These are phyloP conservation scores for Lamellibrachia luymesi DNA, from an alignment of 1,140 invertebrate genomes.

Conservation along the genomic window DNA sequence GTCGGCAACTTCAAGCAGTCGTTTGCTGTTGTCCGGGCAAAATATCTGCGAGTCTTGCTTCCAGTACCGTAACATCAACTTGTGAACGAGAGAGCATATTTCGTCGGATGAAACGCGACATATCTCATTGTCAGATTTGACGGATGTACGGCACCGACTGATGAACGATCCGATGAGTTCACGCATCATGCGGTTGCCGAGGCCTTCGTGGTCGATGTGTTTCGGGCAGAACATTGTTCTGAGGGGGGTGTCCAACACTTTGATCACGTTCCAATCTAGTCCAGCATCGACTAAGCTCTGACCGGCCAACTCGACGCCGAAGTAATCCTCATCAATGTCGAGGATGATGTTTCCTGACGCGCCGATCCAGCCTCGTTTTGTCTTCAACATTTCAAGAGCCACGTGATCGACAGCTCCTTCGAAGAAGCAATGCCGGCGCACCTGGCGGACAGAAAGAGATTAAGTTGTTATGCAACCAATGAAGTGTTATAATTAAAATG, in stretches of 20 bases:
- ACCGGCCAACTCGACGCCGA: slow-evolving; percentile 36
- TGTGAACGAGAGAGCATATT: neutral
- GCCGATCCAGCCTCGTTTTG: neutral
- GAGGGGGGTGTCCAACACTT: slow-evolving; percentile 29
- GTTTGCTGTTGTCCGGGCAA: neutral
- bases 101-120: neutral
- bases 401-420: neutral
- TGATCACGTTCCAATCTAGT: slow-evolving; percentile 21
- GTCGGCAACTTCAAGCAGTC: neutral
- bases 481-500: no score
- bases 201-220: slow-evolving; percentile 29
- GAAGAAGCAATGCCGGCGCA: neutral
- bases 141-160: neutral
- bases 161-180: neutral
- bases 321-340: slow-evolving; percentile 46
- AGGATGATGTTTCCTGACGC: slow-evolving; percentile 33
- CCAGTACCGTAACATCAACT: neutral
- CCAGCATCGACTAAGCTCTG: slow-evolving; percentile 31
- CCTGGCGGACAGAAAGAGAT: neutral
- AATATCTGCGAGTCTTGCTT: neutral
- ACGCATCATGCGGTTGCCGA: neutral
- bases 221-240: slow-evolving; percentile 34
- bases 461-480: neutral
- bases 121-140: neutral
- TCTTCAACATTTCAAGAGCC: neutral